Base-by-base conservation (phyloP, 2,888 invertebrate species). In the Sphinx pinastri region DNA sequence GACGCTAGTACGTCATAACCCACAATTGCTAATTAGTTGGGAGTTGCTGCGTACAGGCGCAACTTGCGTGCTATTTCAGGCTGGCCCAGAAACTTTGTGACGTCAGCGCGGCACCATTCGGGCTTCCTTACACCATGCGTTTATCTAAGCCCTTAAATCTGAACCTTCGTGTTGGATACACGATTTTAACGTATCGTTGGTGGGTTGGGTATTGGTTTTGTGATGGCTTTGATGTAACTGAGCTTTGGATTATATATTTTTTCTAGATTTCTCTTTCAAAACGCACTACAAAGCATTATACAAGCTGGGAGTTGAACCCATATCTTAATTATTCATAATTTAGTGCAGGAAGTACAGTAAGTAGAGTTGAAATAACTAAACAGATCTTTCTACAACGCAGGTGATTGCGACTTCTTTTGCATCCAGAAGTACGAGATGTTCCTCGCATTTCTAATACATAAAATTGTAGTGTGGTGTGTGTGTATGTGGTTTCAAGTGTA, bases 11-110 rank as follows among this genome's bases (percentile, higher is more conserved):
- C 63, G 63, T 63, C 63, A 63, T 63, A 49, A 47, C 63, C 57
- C 54, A 71, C 63, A 72, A 71, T 63, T 55, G 67, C 66, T 13
- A 52, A 69, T 63, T 63, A 71, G 69, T 72, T 19, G 63, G 63
- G 31, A 58, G 58, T 47, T 49, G 49, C 49, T 58, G 31, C 58
- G 71, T 70, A 71, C 72, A 38, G 79, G 77, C 74, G 76, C 71
- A 76, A 58, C 45, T 71, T 72, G 78, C 76, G 74, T 71, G 72
- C 84, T 92, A 92, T 92, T 92, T 91, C 82, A 76, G 82, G 78
- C 81, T 77, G 90, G 73, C 89, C 92, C 89, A 91, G 87, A 90
- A 89, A 87, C 85, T 72, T 58, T 6, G 82, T 92, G 92, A 92
- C 92, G 92, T 91, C 90, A 91, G 71, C 71, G 75, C 79, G 89